phyloP scores from a whole-genome alignment of 2,888 invertebrate genomes.

The Stenolophus ochropezus region DNA sequence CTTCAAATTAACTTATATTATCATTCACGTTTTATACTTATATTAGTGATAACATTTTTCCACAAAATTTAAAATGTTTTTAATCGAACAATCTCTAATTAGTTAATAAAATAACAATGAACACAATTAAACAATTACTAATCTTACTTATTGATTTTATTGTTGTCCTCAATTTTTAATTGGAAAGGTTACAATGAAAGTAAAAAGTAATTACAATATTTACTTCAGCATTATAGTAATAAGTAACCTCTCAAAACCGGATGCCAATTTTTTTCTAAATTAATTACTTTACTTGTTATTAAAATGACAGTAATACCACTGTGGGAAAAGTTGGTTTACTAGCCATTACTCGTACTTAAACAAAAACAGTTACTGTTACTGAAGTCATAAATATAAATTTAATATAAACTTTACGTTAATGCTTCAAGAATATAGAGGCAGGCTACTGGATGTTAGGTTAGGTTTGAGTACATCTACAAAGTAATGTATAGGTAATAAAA shows the following conservation, averaged over 20 bases:
- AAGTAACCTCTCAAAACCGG: neutral
- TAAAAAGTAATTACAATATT: neutral
- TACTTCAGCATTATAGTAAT: neutral
- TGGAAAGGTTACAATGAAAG: neutral
- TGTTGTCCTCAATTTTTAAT: neutral
- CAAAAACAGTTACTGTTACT: neutral
- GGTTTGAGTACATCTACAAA: neutral
- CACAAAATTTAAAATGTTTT: too few species aligned
- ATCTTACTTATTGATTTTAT: neutral
- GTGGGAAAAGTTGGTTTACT: constrained; percentile 2
- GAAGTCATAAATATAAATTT: neutral
- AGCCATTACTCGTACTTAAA: neutral
- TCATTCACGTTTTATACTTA: too few species aligned
- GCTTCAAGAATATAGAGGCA: neutral
- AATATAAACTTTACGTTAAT: neutral
- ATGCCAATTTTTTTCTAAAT: constrained; percentile 13
- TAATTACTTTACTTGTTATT: constrained; percentile 10
- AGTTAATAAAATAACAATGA: too few species aligned
- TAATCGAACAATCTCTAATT: too few species aligned
- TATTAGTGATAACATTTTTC: too few species aligned
- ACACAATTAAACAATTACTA: too few species aligned
- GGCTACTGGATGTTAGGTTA: neutral
- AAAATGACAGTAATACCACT: neutral
- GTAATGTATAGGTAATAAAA: too few species aligned
- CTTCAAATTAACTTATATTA: too few species aligned